Conservation (phyloP, 2,888 invertebrate genomes). For the Eilema sororculum region DNA sequence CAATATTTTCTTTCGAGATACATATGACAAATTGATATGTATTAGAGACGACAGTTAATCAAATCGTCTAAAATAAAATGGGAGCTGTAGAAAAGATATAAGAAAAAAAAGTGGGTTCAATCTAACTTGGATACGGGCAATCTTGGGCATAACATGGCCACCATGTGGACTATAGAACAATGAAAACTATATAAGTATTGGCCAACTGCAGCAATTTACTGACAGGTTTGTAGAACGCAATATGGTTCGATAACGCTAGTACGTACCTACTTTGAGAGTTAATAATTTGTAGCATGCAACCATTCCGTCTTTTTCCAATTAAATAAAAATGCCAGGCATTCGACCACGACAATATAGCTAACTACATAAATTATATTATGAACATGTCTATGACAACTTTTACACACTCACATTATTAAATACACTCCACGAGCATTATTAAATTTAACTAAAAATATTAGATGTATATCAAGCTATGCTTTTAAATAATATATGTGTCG, state of each 20-base stretch:
- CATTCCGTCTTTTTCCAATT: constrained; percentile 18
- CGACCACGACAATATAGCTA: constrained; percentile 40
- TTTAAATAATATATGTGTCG: constrained; percentile 51
- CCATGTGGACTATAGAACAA: constrained; percentile 10
- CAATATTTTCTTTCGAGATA: constrained; percentile 68
- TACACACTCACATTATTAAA: constrained; percentile 39
- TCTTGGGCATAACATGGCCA: constrained; percentile 24
- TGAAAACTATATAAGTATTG: constrained; percentile 12
- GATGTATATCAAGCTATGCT: constrained; percentile 52
- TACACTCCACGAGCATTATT: constrained; percentile 50
- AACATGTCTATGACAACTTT: constrained; percentile 52
- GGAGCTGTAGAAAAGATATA: constrained; percentile 35
- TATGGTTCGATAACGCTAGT: constrained; percentile 8
- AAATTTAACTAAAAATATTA: constrained; percentile 47
- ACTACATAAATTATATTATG: constrained; percentile 50
- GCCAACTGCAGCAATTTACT: constrained; percentile 20
- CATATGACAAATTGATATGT: constrained; percentile 78
- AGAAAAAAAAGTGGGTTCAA: constrained; percentile 21
- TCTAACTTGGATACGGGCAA: constrained; percentile 6
- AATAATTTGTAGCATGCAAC: constrained; percentile 25
- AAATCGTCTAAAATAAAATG: constrained; percentile 20
- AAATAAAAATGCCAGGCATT: constrained; percentile 46
- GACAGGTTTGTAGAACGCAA: constrained; percentile 13
- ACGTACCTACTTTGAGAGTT: constrained; percentile 5
- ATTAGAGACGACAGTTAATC: constrained; percentile 60